Percentiles rank a stretch among this genome's conserved stretches.
Evolutionary conservation across 2,797 vertebrate genomes (phyloP).

Genomic region (Pseudopleuronectes americanus): DNA sequence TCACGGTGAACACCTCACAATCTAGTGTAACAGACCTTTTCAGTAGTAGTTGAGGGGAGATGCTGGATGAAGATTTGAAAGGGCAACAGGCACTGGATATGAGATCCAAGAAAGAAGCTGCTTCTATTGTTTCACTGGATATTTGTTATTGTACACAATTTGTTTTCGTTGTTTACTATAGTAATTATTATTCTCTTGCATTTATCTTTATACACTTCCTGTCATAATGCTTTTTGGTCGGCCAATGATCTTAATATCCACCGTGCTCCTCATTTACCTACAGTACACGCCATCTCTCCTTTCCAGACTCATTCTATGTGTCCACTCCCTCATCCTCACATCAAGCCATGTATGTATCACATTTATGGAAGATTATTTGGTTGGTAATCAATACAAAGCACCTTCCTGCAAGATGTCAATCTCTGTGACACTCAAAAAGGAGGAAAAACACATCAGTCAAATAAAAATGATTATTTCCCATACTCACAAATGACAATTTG

Average conservation of each 20-base stretch:
- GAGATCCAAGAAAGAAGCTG: background rate
- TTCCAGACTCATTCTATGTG: background rate
- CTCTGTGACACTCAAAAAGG: background rate
- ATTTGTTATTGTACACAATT: background rate
- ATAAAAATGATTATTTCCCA: too few species aligned
- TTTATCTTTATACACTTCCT: background rate
- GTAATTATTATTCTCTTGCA: background rate
- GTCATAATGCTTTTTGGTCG: background rate
- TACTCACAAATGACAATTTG: too few species aligned
- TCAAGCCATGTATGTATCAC: too few species aligned
- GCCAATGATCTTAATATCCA: too few species aligned
- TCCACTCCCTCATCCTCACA: background rate
- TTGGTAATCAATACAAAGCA: background rate
- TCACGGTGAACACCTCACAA: conserved; percentile 28
- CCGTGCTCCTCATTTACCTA: too few species aligned
- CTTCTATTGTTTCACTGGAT: background rate
- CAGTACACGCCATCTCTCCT: background rate
- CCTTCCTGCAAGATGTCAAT: background rate
- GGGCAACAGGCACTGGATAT: background rate
- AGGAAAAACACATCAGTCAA: background rate
- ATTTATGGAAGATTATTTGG: too few species aligned
- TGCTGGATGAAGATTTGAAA: background rate
- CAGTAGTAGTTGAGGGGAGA: conserved; percentile 1
- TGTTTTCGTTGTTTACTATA: background rate
- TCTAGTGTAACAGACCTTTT: conserved; percentile 14